phyloP scores from a whole-genome alignment of 1,140 invertebrate genomes.

The Drosophila kepulauana region DNA sequence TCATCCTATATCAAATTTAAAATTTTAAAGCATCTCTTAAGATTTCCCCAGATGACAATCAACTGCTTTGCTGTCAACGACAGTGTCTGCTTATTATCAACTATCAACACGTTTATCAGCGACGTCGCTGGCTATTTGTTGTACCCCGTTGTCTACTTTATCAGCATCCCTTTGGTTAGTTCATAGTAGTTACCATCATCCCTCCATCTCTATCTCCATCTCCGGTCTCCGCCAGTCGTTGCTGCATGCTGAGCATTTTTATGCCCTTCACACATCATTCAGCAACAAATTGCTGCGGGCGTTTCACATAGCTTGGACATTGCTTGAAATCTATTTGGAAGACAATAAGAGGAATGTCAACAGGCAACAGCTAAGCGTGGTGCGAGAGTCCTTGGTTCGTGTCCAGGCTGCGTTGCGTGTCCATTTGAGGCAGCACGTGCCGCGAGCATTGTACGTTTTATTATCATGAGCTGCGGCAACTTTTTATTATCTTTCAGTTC shows the following conservation, averaged over 20 bases:
- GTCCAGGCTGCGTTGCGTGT: constrained; percentile 78
- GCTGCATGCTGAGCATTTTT: constrained; percentile 60
- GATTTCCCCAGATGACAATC: constrained; percentile 7
- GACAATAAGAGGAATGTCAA: constrained; percentile 71
- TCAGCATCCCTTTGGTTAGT: constrained; percentile 12
- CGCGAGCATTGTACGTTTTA: constrained; percentile 69
- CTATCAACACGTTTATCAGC: constrained; percentile 67
- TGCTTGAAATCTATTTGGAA: constrained; percentile 74
- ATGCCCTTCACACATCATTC: constrained; percentile 81
- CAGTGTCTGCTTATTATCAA: constrained; percentile 51
- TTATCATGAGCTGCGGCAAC: constrained; percentile 78
- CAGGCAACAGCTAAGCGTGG: constrained; percentile 59
- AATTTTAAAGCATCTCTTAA: constrained; percentile 16
- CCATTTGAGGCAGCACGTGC: constrained; percentile 77
- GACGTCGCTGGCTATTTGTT: constrained; percentile 42
- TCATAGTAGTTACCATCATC: background rate
- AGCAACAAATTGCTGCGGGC: constrained; percentile 77
- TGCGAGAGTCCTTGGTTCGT: constrained; percentile 60
- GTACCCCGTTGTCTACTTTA: constrained; percentile 65
- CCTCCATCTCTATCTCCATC: background rate
- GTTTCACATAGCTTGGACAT: constrained; percentile 57
- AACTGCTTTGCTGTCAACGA: constrained; percentile 45
- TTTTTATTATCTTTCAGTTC: constrained; percentile 74
- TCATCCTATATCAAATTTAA: constrained; percentile 2
- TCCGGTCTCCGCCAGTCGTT: background rate